Percentiles rank a stretch among this genome's conserved stretches.
phyloP scores from a whole-genome alignment of 2,797 vertebrate genomes.

The Crocidura indochinensis region DNA sequence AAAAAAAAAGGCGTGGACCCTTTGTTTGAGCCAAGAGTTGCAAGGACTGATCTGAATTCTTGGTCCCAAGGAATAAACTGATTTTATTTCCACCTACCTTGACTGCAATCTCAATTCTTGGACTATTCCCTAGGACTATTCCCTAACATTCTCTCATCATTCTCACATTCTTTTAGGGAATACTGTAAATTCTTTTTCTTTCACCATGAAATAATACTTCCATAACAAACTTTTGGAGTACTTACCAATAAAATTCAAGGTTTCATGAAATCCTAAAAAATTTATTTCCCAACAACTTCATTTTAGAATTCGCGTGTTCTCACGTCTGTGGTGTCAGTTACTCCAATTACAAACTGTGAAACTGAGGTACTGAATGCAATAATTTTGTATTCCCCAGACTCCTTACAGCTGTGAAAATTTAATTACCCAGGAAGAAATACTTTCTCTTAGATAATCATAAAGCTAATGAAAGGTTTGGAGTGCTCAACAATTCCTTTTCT shows the following conservation, averaged over 20 bases:
- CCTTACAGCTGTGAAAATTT: conserved; percentile 55
- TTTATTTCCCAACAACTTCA: conserved; percentile 31
- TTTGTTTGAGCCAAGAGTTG: no score
- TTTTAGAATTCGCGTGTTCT: conserved; percentile 21
- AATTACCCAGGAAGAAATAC: conserved; percentile 66
- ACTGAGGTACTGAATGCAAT: conserved; percentile 45
- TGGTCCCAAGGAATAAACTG: no score
- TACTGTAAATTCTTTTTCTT: conserved; percentile 35
- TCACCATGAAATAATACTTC: conserved; percentile 25
- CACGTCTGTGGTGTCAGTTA: conserved; percentile 20
- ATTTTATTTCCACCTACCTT: no score
- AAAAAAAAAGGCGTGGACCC: no score
- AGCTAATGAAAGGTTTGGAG: conserved; percentile 45
- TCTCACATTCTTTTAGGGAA: not conserved
- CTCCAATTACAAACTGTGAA: conserved; percentile 49
- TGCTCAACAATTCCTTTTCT: conserved; percentile 54
- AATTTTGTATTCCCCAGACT: conserved; percentile 31
- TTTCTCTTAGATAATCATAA: conserved; percentile 59
- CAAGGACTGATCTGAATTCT: no score
- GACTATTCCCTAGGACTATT: no score
- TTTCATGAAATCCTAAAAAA: conserved; percentile 39
- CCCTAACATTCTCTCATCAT: no score
- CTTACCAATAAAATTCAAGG: not conserved
- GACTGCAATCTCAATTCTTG: no score
- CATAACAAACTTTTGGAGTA: not conserved